Base-by-base conservation (phyloP, 2,113 vertebrate genomes). In the Daphoenositta chrysoptera region DNA sequence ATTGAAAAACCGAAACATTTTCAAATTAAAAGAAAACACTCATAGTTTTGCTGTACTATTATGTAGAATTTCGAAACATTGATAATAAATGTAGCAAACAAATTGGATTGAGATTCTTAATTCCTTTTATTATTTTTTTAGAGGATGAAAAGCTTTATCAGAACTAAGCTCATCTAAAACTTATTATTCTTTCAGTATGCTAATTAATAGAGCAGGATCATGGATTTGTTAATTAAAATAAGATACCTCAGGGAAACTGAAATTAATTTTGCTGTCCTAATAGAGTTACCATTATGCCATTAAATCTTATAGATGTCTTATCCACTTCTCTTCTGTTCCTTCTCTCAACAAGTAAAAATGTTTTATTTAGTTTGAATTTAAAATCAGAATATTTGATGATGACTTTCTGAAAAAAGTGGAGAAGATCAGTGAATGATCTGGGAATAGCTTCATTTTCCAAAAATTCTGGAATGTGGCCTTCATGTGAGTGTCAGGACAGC, bases 251-350 rank as follows among this genome's bases (percentile, higher is more conserved):
- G 97, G 96, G 97, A 98, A 97, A 94, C 27, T 90, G 88, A 98
- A 98, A 98, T 98, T 98, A 98, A 98, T 98, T 98, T 98, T 98
- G 78, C 96, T 95, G 82, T 97, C 95, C 97, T 98, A 97, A 97
- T 97, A 97, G 92, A 95, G 94, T 96, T 96, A 94, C 68, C 48
- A 76, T 97, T 95, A 88, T 94, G 90, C 87, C 70, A 93, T 95
- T 97, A 97, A 97, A 97, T 97, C 91, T 96, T 95, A 68, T 58
- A 84, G 44, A 93, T 96, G 71, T 91, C 96, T 97, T 97, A 75
- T 78, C 90, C 83, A 63, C 28, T 94, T 96, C 31, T 65, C 42
- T 72, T 92, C 20, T 83, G 47, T 94, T 47, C 44, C 27, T 57
- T 83, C n/a, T 17, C 12, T 82, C 23, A 60, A 58, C 93, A 95